These are phyloP conservation scores for Mixornis gularis DNA, from an alignment of 2,113 vertebrate genomes.

Conservation along the genomic window DNA sequence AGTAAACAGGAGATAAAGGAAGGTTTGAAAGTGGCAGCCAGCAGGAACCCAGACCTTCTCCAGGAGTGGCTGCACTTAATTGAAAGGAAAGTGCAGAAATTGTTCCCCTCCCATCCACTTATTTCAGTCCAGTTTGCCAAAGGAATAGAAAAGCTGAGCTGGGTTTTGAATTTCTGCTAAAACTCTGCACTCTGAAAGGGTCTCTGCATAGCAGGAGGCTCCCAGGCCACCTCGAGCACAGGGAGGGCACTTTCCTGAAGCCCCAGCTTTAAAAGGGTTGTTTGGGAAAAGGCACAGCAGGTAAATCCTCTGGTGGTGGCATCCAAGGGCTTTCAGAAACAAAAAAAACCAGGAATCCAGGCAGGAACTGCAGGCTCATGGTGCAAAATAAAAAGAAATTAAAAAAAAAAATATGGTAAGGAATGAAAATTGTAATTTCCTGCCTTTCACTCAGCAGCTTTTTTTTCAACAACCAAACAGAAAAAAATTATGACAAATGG, in stretches of 20 bases:
- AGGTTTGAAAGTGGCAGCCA: not conserved
- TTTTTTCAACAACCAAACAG: not conserved
- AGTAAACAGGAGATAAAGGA: constrained; percentile 11
- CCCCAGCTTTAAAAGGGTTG: not conserved
- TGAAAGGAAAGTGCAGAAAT: not conserved
- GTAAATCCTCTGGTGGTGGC: not conserved
- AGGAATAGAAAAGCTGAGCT: not conserved
- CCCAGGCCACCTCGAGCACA: not conserved
- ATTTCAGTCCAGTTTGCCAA: not conserved
- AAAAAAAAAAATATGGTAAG: not conserved
- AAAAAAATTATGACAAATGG: not conserved
- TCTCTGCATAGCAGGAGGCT: not conserved
- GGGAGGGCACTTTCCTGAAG: not conserved
- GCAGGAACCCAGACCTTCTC: not conserved
- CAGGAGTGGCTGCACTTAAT: not conserved
- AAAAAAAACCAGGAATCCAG: not conserved
- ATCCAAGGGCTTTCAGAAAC: not conserved
- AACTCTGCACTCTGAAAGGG: not conserved
- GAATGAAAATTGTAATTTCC: not conserved
- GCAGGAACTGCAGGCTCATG: not conserved
- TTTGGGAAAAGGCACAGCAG: not conserved
- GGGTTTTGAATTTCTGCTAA: not conserved
- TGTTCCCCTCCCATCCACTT: not conserved
- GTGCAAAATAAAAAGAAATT: not conserved
- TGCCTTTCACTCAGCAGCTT: not conserved